Base-by-base conservation (phyloP, 1,140 invertebrate genomes). In the Drosophila paulistorum region DNA sequence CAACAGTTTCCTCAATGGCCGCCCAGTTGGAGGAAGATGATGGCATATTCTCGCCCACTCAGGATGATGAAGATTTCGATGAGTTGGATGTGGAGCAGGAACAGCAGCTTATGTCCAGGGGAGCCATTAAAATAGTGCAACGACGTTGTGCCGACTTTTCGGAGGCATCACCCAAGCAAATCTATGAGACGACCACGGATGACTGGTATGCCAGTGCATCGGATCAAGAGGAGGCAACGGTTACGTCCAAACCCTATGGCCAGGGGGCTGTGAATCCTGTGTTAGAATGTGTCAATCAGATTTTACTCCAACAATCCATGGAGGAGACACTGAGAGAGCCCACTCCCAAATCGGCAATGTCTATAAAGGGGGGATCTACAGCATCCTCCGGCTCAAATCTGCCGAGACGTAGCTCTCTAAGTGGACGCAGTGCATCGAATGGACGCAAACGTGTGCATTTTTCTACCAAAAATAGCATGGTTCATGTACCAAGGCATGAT, bases 271-370 rank as follows among this genome's bases (percentile, higher is more conserved):
- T 95, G 57, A 95, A 95, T 91, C 95, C 95, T 0, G 95, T 96
- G 2, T 87, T 95, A 9, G 95, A 95, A 80, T 95, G 95, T 80
- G 95, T 96, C 60, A 95, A 95, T 91, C 91, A 92, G 48, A 92
- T 92, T 35, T 48, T 92, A 20, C 61, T 92, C 6, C 91, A 92
- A 65, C 91, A 92, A 59, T 91, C 90, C 5, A 91, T 92, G 89
- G 91, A 92, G 54, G 91, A 91, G 13, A 71, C 77, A 2, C 41
- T 76, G 14, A 62, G 68, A 17, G 81, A 79, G 10, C 68, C 62
- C 26, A 68, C 61, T 11, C 74, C 72, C 17, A 77, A 71, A 9
- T 68, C 76, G 5, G 60, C 74, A 0, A 30, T 72, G 67, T 65
- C 64, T 17, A 68, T 59, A 23, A 71, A 58, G 7, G 17, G 14